A percentile compares a stretch with the other conserved stretches of the same genome.
Evolutionary conservation across 1,140 invertebrate genomes (phyloP).

Genomic region (Coptotermes formosanus): DNA sequence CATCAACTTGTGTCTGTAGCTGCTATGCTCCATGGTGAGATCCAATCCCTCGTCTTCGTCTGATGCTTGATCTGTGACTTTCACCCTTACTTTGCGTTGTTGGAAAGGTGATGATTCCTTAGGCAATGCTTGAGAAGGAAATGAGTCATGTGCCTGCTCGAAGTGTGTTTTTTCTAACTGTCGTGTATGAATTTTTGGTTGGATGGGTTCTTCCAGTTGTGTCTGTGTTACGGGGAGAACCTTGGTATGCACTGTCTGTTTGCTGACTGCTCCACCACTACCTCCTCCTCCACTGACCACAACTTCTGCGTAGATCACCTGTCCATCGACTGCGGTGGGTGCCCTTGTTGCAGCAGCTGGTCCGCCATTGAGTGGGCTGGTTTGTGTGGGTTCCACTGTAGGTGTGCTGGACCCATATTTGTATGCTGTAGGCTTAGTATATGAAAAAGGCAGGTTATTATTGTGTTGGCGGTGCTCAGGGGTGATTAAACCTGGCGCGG

Average conservation of each 20-base stretch:
- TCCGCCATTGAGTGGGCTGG: background rate
- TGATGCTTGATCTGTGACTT: slow-evolving; percentile 52
- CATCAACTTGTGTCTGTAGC: slow-evolving; percentile 24
- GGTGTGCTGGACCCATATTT: background rate
- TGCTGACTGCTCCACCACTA: slow-evolving; percentile 47
- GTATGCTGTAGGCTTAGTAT: slow-evolving; percentile 49
- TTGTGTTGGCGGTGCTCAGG: slow-evolving; percentile 62
- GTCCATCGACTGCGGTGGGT: slow-evolving; percentile 31
- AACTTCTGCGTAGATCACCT: slow-evolving; percentile 73
- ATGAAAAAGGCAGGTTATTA: slow-evolving; percentile 73
- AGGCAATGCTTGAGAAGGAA: background rate
- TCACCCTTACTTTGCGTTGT: background rate
- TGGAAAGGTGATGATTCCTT: too few species aligned
- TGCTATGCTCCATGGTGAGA: slow-evolving; percentile 56
- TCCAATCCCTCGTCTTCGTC: slow-evolving; percentile 76
- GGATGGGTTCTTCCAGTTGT: background rate
- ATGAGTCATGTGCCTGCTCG: slow-evolving; percentile 12
- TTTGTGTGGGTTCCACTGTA: background rate
- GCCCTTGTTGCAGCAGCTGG: background rate
- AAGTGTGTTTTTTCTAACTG: too few species aligned
- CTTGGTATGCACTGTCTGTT: slow-evolving; percentile 57
- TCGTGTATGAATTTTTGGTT: too few species aligned
- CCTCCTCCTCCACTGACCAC: slow-evolving; percentile 55
- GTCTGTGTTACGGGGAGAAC: slow-evolving; percentile 41
- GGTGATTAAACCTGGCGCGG: slow-evolving; percentile 60